These are phyloP conservation scores for Sebastes matsubarae DNA, from an alignment of 2,797 vertebrate genomes.

Conservation along the genomic window DNA sequence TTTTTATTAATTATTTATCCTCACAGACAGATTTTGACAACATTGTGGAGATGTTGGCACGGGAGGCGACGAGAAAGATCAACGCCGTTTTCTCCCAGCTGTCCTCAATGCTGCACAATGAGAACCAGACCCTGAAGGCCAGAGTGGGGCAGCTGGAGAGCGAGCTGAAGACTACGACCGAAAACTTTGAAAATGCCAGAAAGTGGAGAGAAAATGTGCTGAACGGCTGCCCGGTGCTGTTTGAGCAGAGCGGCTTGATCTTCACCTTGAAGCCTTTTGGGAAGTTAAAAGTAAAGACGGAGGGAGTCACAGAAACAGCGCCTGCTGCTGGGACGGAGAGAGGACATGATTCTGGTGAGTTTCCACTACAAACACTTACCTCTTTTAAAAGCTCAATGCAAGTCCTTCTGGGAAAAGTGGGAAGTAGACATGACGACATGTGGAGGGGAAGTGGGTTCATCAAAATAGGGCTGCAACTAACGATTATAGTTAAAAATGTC, in stretches of 20 bases:
- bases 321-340: not conserved
- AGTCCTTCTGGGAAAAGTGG: not conserved
- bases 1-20: too few relatives aligned
- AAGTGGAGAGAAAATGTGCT: conserved; percentile 65
- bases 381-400: not conserved
- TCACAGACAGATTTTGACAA: conserved; percentile 33
- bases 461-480: not conserved
- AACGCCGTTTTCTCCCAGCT: conserved; percentile 55
- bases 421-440: not conserved
- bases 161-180: conserved; percentile 16
- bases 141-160: conserved; percentile 44
- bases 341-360: not conserved
- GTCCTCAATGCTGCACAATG: conserved; percentile 21
- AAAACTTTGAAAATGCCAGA: conserved; percentile 32
- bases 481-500: too few relatives aligned
- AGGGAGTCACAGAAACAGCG: accelerated
- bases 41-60: conserved; percentile 32
- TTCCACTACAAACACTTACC: not conserved
- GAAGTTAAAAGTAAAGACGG: conserved; percentile 10
- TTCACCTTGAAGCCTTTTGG: conserved; percentile 55
- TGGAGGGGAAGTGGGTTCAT: not conserved
- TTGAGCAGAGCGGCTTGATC: conserved; percentile 56
- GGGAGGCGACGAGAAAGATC: conserved; percentile 69
- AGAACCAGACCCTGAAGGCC: conserved; percentile 43
- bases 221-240: conserved; percentile 65